Evolutionary conservation across 2,113 vertebrate species (phyloP).

Genomic region (Tyrannus savana): DNA sequence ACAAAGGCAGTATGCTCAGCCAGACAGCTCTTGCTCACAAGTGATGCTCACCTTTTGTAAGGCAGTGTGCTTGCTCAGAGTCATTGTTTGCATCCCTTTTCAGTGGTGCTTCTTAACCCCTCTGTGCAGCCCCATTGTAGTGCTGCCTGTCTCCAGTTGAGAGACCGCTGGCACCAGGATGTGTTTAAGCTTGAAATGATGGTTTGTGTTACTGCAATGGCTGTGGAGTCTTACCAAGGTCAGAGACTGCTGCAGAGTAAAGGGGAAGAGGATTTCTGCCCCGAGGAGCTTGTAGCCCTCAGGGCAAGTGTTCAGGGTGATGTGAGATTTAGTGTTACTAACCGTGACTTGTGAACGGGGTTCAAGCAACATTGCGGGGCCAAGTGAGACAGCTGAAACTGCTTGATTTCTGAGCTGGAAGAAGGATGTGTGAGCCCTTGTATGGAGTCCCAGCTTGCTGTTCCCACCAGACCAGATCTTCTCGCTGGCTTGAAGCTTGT

Average conservation of each 20-base stretch:
- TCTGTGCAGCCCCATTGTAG: background rate
- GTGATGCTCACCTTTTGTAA: constrained; percentile 4
- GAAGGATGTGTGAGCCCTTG: background rate
- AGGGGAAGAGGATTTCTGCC: background rate
- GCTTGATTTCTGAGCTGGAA: background rate
- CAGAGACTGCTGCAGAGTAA: background rate
- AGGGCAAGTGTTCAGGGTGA: background rate
- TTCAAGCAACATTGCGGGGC: background rate
- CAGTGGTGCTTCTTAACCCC: background rate
- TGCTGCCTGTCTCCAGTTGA: background rate
- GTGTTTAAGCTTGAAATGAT: background rate
- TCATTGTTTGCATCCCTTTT: constrained; percentile 24
- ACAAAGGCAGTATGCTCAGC: constrained; percentile 4
- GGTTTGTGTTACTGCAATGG: background rate
- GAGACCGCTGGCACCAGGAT: background rate
- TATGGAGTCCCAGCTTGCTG: background rate
- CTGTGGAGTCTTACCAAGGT: background rate
- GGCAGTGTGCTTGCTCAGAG: background rate
- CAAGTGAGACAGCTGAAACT: background rate
- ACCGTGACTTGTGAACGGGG: background rate
- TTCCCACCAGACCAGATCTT: background rate
- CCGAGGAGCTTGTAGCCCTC: background rate
- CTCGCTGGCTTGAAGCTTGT: background rate
- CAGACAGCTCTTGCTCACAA: constrained; percentile 16
- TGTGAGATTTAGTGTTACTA: background rate